These are phyloP conservation scores for Percina caprodes DNA, from an alignment of 2,113 vertebrate genomes.

Conservation along the genomic window DNA sequence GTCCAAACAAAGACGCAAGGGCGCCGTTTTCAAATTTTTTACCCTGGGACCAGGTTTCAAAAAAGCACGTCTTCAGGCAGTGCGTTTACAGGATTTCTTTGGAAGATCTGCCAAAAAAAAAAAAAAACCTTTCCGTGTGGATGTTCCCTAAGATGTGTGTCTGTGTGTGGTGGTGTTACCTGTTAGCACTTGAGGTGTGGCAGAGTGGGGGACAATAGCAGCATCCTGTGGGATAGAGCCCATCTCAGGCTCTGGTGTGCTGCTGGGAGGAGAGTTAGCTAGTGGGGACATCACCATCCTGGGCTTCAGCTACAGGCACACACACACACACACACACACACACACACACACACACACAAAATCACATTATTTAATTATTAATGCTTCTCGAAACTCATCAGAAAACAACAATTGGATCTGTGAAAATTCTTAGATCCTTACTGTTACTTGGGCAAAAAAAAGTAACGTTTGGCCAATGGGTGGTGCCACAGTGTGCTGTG, in stretches of 20 bases:
- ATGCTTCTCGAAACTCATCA: neutral
- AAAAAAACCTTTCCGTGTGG: too few relatives aligned
- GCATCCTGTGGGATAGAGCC: constrained; percentile 95
- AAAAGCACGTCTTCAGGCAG: too few relatives aligned
- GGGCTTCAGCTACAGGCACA: constrained; percentile 90
- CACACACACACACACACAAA: neutral
- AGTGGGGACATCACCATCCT: constrained; percentile 91
- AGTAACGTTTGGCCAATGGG: neutral
- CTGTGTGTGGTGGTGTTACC: constrained; percentile 80
- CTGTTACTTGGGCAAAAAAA: neutral
- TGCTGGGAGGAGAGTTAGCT: constrained; percentile 90
- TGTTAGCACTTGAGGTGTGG: constrained; percentile 90
- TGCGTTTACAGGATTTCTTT: too few relatives aligned
- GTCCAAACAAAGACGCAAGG: too few relatives aligned
- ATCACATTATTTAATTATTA: neutral
- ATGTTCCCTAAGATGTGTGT: neutral
- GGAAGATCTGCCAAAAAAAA: too few relatives aligned
- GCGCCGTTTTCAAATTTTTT: too few relatives aligned
- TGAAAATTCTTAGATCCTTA: neutral
- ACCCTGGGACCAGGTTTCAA: too few relatives aligned
- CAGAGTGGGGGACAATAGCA: constrained; percentile 90
- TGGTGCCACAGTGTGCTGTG: neutral
- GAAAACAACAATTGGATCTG: neutral
- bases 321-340: constrained; percentile 34
- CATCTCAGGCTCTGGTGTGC: constrained; percentile 93